Conservation (phyloP, 2,113 vertebrate species). For the Suricata suricatta region DNA sequence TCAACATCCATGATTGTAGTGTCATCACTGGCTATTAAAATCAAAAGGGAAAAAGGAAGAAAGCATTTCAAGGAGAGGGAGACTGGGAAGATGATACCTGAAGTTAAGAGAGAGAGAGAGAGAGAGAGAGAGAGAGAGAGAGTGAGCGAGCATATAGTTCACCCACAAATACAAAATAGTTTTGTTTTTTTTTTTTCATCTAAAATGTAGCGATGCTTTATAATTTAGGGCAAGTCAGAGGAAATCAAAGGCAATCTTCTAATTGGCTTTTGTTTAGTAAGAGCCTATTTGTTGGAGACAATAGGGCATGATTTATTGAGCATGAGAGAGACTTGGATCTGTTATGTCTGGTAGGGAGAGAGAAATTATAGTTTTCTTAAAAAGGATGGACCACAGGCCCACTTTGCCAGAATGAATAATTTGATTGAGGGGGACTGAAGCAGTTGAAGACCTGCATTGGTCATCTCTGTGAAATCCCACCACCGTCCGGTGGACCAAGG, state of each 20-base stretch:
- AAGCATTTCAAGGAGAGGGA: background rate
- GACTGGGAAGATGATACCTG: background rate
- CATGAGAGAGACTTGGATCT: background rate
- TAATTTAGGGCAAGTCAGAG: background rate
- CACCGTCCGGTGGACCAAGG: background rate
- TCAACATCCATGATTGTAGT: background rate
- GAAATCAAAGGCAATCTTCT: constrained; percentile 41
- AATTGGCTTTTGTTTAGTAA: constrained; percentile 23
- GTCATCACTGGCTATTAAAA: constrained; percentile 32
- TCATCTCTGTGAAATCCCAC: background rate
- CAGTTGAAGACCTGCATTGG: rapidly evolving
- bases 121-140: background rate
- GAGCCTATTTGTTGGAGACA: background rate
- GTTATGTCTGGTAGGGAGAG: background rate
- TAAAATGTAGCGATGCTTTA: background rate
- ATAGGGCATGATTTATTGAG: background rate
- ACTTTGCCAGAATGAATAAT: background rate
- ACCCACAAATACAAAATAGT: background rate
- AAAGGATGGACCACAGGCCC: background rate
- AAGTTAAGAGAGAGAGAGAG: background rate
- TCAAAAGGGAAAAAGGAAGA: background rate
- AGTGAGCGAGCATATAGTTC: background rate
- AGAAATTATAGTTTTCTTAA: background rate
- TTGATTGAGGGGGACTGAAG: background rate
- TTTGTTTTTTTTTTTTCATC: background rate